These are phyloP conservation scores for Drosophila buzzatii DNA, from an alignment of 2,888 invertebrate species.

Conservation along the genomic window DNA sequence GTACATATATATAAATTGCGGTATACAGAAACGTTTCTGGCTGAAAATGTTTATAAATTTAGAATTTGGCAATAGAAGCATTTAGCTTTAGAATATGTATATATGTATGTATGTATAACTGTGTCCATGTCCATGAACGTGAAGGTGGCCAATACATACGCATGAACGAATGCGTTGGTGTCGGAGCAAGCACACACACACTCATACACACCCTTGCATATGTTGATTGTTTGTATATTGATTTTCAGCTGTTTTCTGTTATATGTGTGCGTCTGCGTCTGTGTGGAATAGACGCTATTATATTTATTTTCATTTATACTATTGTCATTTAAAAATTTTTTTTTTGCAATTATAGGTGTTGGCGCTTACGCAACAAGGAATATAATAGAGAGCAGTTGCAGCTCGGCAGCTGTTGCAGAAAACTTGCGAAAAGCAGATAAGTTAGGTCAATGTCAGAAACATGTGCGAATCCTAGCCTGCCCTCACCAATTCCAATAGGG, in stretches of 20 bases:
- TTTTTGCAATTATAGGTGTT: conserved; percentile 16
- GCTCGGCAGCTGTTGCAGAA: conserved; percentile 44
- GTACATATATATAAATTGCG: background rate
- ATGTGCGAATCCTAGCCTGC: conserved; percentile 50
- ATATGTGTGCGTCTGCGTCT: background rate
- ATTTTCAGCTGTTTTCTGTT: conserved; percentile 62
- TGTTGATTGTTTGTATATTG: conserved; percentile 49
- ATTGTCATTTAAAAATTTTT: background rate
- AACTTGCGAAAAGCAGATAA: conserved; percentile 34
- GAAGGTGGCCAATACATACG: conserved; percentile 59
- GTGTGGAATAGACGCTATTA: conserved; percentile 14
- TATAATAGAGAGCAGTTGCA: conserved; percentile 3
- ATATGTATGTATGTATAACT: background rate
- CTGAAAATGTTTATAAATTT: conserved; percentile 44
- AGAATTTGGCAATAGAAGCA: conserved; percentile 50
- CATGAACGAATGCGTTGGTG: conserved; percentile 28
- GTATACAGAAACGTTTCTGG: conserved; percentile 6
- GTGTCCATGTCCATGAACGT: conserved; percentile 69
- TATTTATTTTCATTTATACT: conserved; percentile 6
- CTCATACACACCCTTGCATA: background rate
- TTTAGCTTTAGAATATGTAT: background rate
- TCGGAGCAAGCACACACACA: conserved; percentile 11
- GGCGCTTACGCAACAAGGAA: conserved; percentile 60
- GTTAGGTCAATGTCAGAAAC: conserved; percentile 72
- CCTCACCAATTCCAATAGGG: conserved; percentile 22